A percentile compares a stretch with the other conserved stretches of the same genome.
Conservation (phyloP, 2,797 vertebrate genomes). For the Danio aesculapii region DNA sequence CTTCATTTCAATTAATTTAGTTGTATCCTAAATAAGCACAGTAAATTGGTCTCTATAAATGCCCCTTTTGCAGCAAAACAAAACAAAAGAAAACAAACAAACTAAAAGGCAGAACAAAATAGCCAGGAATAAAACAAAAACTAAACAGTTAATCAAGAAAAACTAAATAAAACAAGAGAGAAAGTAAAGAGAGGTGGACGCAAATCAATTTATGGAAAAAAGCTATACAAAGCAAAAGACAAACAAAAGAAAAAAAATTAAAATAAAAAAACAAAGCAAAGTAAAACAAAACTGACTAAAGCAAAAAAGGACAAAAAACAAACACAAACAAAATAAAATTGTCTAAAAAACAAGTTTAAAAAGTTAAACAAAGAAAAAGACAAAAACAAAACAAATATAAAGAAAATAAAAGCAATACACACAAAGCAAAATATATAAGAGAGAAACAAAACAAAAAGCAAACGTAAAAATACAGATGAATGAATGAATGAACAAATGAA, state of each 20-base stretch:
- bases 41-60: no score
- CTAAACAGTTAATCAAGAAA: background rate
- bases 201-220: background rate
- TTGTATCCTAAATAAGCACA: no score
- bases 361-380: no score
- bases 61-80: background rate
- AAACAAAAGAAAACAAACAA: background rate
- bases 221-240: background rate
- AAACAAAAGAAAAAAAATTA: no score
- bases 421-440: no score
- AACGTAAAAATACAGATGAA: no score
- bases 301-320: background rate
- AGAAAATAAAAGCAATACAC: no score
- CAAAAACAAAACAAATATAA: no score
- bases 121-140: background rate
- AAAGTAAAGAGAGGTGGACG: background rate
- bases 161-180: background rate
- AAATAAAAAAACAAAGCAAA: background rate
- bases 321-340: background rate
- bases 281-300: background rate
- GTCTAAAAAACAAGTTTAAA: no score
- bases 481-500: no score
- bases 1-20: no score
- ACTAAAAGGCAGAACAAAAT: background rate
- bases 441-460: no score